Evolutionary conservation across 2,113 vertebrate genomes (phyloP), one percentile per base, ranked within the genome.

Genomic region (Falco punctatus): DNA sequence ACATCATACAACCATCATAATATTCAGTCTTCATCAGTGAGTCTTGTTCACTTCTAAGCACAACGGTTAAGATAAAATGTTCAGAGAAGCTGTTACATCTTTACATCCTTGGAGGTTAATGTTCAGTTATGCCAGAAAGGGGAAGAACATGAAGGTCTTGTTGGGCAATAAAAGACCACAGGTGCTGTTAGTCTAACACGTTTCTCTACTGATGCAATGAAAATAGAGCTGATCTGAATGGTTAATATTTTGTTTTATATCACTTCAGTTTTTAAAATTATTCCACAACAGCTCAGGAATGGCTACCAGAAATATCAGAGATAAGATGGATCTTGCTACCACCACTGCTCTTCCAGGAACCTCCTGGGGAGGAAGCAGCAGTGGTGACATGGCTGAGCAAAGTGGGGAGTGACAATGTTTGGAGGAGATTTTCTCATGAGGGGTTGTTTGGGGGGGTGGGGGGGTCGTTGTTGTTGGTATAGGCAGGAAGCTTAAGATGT

Each of bases 401-500:
- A 54, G 77, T 82, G 52, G 35, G 49, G 90, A 84, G 81, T 95
- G 97, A 94, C 88, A 83, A 83, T 11, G 18, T 88, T 97, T 59
- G 28, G 66, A 77, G 48, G 58, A 89, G 80, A 79, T 93, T 94
- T 92, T 91, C 66, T 91, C 0, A 0, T 65, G 72, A 85, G 48
- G 83, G 77, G 77, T 40, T 88, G 55, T 91, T 92, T 91, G 75
- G 42, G 42, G 8, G 35, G 38, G 38, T 38, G 38, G 38, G 38
- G 38, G 38, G 38, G 38, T 38, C 38, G 38, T 38, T 38, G 38
- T 38, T 82, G 81, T 95, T 94, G 57, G 79, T 94, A 88, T 83
- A 88, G 86, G 81, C 82, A 92, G 83, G 77, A 96, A 96, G 91
- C 95, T 94, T 95, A 97, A 96, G 97, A 96, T 86, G 85, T 89